A percentile compares a stretch with the other conserved stretches of the same genome.
Conservation (phyloP, 2,888 invertebrate genomes). For the Cephonodes hylas region DNA sequence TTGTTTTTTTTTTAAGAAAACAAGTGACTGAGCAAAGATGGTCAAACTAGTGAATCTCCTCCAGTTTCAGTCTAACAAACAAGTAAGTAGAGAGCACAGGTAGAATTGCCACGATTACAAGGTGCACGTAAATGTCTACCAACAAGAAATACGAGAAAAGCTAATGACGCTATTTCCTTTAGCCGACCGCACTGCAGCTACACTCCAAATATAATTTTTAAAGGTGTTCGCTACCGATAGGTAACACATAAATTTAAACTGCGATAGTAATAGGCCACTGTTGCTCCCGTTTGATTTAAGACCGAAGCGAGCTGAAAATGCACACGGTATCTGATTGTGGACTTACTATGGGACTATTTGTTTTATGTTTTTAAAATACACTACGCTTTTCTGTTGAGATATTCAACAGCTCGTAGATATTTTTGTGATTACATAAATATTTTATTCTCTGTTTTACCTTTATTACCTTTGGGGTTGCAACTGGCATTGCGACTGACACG, state of each 20-base stretch:
- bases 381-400: background rate
- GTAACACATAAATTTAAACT: slow-evolving; percentile 72
- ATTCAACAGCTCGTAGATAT: no score
- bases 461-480: no score
- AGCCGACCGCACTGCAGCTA: slow-evolving; percentile 65
- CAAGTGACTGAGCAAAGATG: background rate
- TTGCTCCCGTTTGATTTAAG: slow-evolving; percentile 63
- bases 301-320: slow-evolving; percentile 49
- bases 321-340: slow-evolving; percentile 43
- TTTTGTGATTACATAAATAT: no score
- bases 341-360: slow-evolving; percentile 35
- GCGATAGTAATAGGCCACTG: slow-evolving; percentile 66
- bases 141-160: slow-evolving; percentile 71
- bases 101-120: slow-evolving; percentile 45
- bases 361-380: slow-evolving; percentile 7
- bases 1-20: background rate
- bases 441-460: background rate
- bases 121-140: slow-evolving; percentile 63
- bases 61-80: background rate
- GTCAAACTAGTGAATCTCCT: background rate
- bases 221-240: slow-evolving; percentile 68
- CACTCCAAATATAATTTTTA: slow-evolving; percentile 70
- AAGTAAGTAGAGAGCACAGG: slow-evolving; percentile 13
- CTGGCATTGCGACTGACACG: no score
- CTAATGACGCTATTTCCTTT: slow-evolving; percentile 77